Base-by-base conservation (phyloP, 2,113 vertebrate species). In the Chamaea fasciata region DNA sequence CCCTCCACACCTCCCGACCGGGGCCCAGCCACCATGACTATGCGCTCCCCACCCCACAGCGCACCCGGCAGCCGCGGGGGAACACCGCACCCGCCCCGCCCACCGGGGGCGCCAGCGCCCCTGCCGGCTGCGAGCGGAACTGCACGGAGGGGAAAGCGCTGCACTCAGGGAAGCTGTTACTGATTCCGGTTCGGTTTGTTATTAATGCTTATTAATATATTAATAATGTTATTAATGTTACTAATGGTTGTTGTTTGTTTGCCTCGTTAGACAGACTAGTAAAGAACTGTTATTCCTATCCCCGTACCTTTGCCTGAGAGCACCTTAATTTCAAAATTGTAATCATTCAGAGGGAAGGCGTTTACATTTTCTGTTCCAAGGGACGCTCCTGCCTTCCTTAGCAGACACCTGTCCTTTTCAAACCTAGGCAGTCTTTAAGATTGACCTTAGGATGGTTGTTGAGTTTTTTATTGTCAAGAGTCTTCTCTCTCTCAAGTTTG, bases 1-100 rank as follows among this genome's bases (percentile, higher is more conserved):
- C 8, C 37, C 4, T 7, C 68, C 49, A 10, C 6, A 8, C 37
- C 50, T 3, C 2, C 28, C 15, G 5, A 1, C 2, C 20, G 1
- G 8, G 15, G 68, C 15, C 15, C 0, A 9, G 6, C 62, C 20
- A 15, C 68, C 35, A 23, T 17, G 1, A 1, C 14, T 2, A 3
- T 1, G 5, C 3, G 46, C 13, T 28, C 18, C 33, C 46, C 24
- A 9, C 18, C 7, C 44, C 46, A 16, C 67, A 69, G 47, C 67
- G n/a, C 26, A n/a, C n/a, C 67, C 47, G 37, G 67, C 67, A 21
- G 67, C 3, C 13, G 5, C 2, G n/a, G 60, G 2, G 44, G n/a
- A 21, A 11, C 24, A 11, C 4, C 0, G 33, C 64, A 7, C 16
- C 8, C 1, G 6, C 65, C 17, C 60, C 2, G 17, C 65, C n/a